Evolutionary conservation across 2,797 vertebrate species (phyloP), one percentile per base, ranked within the genome.

Genomic region (Psittacula echo): DNA sequence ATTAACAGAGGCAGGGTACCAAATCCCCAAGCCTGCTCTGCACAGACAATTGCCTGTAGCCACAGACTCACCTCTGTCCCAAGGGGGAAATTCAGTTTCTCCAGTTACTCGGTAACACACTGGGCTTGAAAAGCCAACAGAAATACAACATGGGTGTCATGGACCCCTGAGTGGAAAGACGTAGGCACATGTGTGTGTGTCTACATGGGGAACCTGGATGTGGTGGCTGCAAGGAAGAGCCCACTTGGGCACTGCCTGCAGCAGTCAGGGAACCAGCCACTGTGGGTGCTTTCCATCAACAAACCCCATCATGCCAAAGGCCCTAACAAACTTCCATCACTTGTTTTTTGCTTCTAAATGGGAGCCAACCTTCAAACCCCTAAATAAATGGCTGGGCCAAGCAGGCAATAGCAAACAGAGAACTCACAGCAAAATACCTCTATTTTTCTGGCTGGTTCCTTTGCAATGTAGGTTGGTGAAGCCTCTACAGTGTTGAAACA

Each of bases 211-310:
- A 89, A 44, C 13, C 0, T 1, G 11, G 19, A 7, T 8, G 9
- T 22, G 39, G 9, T 9, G 12, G 24, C 41, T 60, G 6, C 54
- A 48, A 72, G 34, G 29, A 74, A 60, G 47, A 83, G 9, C 4
- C 5, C 11, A 2, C 30, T 12, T n/a, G 77, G 42, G 15, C 2
- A 0, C 13, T 34, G 50, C 26, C 45, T 2, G 0, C 0, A 2
- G 32, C 0, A 0, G 47, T 29, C 2, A 0, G 11, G 42, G 6
- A 65, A 48, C 39, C 0, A 0, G 13, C 24, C 0, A 0, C 15
- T 72, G 39, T 51, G 18, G 45, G 41, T 26, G 30, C 26, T 41
- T 21, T 68, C 39, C 58, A 11, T 64, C 67, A 77, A 21, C 13
- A 76, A 88, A 58, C 2, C 19, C 20, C 2, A 0, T 32, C 30